Conservation (phyloP, 2,797 vertebrate genomes). For the Syngnathus acus region DNA sequence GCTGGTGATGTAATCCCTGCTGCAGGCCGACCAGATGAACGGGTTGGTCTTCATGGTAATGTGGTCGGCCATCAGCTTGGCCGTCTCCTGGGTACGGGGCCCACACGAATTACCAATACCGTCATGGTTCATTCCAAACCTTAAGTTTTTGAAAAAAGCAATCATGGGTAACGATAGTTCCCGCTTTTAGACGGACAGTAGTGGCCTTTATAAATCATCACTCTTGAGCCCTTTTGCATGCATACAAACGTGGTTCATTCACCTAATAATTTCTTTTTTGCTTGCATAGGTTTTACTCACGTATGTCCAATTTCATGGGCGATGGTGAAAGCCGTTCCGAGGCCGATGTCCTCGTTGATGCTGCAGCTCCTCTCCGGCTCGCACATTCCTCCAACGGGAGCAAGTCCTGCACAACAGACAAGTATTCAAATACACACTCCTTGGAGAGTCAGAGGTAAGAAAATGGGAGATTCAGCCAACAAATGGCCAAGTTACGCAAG, state of each 20-base stretch:
- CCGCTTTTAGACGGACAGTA: neutral
- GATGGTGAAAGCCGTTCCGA: constrained; percentile 96
- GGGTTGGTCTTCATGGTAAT: constrained; percentile 99
- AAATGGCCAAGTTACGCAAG: neutral
- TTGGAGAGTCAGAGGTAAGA: constrained; percentile 4
- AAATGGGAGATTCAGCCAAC: neutral
- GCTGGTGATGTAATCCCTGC: constrained; percentile 97
- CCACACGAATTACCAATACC: constrained; percentile 92
- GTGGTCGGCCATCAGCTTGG: constrained; percentile 98
- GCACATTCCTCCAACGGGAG: constrained; percentile 95
- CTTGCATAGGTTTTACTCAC: constrained; percentile 66
- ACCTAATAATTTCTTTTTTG: neutral
- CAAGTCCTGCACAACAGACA: constrained; percentile 74
- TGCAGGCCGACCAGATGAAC: constrained; percentile 95
- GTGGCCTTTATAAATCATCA: neutral
- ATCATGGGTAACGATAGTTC: constrained; percentile 19
- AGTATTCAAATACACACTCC: constrained; percentile 30
- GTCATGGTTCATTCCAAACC: constrained; percentile 98
- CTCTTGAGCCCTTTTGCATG: neutral
- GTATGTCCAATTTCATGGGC: constrained; percentile 98
- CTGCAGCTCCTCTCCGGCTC: constrained; percentile 96
- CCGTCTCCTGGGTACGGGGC: constrained; percentile 88
- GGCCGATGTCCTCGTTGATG: constrained; percentile 96
- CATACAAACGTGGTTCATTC: no score
- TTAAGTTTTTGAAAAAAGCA: constrained; percentile 51